phyloP scores from a whole-genome alignment of 2,888 invertebrate species.

The Drosophila villosipedis region DNA sequence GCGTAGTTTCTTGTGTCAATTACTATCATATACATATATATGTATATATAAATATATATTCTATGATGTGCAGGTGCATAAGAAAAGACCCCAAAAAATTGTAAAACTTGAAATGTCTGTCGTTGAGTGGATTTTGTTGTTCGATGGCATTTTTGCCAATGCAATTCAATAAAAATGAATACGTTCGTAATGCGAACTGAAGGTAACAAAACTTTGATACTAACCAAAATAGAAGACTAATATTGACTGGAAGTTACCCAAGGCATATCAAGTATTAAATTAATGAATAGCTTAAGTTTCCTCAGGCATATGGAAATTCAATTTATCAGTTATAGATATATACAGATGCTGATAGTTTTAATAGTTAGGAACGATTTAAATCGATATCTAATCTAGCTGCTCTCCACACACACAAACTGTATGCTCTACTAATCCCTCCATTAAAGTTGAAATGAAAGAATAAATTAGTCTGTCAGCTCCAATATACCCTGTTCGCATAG shows the following conservation, averaged over 20 bases:
- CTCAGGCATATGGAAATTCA: background rate
- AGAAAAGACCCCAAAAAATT: constrained; percentile 10
- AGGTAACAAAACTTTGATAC: constrained; percentile 53
- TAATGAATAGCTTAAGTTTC: background rate
- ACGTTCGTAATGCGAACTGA: constrained; percentile 31
- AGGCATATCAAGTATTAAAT: background rate
- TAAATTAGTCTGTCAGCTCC: background rate
- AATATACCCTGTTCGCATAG: background rate
- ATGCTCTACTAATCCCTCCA: background rate
- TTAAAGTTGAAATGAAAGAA: background rate
- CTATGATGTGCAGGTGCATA: constrained; percentile 26
- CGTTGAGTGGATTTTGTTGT: constrained; percentile 72
- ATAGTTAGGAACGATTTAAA: background rate
- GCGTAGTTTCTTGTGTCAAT: constrained; percentile 2
- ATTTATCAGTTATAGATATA: background rate
- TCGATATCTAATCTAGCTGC: background rate
- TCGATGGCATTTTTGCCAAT: constrained; percentile 54
- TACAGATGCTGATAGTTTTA: background rate
- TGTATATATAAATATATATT: background rate
- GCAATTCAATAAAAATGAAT: constrained; percentile 67
- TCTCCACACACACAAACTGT: background rate
- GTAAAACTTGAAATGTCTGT: constrained; percentile 30
- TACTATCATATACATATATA: background rate
- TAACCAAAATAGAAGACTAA: no score
- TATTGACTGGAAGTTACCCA: constrained; percentile 6